A percentile compares a stretch with the other conserved stretches of the same genome.
phyloP scores from a whole-genome alignment of 2,113 vertebrate species.

The Catharus bicknelli region DNA sequence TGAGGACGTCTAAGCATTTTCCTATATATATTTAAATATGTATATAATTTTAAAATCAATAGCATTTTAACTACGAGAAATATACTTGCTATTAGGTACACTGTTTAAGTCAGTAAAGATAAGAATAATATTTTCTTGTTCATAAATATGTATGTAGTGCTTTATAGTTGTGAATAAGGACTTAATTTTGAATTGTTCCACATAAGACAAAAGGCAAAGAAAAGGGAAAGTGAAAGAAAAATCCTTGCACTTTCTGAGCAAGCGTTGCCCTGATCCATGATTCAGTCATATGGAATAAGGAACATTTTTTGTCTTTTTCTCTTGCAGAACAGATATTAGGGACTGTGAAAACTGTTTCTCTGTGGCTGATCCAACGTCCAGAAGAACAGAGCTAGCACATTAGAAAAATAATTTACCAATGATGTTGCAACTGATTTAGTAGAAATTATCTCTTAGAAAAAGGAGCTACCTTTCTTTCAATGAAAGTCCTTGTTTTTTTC shows the following conservation, averaged over 20 bases:
- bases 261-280: not conserved
- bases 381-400: not conserved
- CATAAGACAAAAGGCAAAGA: not conserved
- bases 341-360: not conserved
- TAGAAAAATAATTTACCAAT: not conserved
- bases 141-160: not conserved
- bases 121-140: not conserved
- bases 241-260: not conserved
- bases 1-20: not conserved
- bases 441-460: not conserved
- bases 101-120: not conserved
- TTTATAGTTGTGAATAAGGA: not conserved
- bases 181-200: not conserved
- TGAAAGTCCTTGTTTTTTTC: not conserved
- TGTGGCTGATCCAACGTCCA: not conserved
- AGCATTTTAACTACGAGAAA: not conserved
- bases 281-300: not conserved
- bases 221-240: not conserved
- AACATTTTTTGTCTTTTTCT: not conserved
- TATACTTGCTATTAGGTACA: rapidly evolving
- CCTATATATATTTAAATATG: not conserved
- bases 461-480: not conserved
- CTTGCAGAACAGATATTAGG: not conserved
- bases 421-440: not conserved
- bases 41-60: not conserved